phyloP scores from a whole-genome alignment of 2,888 invertebrate species.

The Netelia inedita region DNA sequence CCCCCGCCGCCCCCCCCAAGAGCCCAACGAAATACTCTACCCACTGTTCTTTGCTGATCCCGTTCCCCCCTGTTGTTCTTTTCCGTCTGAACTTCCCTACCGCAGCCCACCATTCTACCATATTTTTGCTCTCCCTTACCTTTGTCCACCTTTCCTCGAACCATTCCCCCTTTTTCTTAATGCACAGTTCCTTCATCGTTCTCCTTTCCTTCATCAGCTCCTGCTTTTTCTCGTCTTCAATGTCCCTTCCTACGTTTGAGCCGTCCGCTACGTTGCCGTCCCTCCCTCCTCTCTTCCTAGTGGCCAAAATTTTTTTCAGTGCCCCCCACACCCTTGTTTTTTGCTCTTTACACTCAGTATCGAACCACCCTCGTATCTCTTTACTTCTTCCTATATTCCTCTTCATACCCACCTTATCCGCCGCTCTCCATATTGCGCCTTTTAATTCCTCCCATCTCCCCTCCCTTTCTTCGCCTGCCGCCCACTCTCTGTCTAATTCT shows the following conservation, averaged over 20 bases:
- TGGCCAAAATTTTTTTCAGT: neutral
- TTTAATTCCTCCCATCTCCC: too few species aligned
- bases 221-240: neutral
- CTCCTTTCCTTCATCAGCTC: constrained; percentile 21
- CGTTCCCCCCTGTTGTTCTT: neutral
- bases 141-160: constrained; percentile 25
- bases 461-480: neutral
- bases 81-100: constrained; percentile 29
- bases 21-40: neutral
- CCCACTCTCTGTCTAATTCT: constrained; percentile 5
- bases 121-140: constrained; percentile 12
- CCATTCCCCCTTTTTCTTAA: constrained; percentile 11
- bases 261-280: neutral
- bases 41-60: constrained; percentile 26
- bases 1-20: neutral
- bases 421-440: too few species aligned
- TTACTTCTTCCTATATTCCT: too few species aligned
- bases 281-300: neutral
- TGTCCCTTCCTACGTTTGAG: neutral
- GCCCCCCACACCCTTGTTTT: constrained; percentile 7
- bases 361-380: constrained; percentile 4
- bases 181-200: neutral
- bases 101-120: constrained; percentile 44
- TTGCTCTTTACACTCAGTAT: constrained; percentile 19
- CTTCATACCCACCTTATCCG: too few species aligned